Evolutionary conservation across 2,888 invertebrate species (phyloP), one percentile per base, ranked within the genome.

Genomic region (Dasypolia templi): DNA sequence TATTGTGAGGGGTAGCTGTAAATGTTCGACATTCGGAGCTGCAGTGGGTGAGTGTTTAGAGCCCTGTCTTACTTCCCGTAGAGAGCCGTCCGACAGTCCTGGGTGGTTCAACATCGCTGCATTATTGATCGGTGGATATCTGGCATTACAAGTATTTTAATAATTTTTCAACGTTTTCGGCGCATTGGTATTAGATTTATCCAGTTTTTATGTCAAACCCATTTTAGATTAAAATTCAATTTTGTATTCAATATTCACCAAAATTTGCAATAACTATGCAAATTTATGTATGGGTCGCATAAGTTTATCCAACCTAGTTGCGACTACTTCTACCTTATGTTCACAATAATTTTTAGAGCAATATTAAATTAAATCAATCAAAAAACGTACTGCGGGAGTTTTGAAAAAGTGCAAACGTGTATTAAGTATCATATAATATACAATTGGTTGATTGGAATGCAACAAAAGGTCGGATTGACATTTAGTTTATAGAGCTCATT

Each of bases 41-140:
- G 93, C 93, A 91, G 92, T 89, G 81, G 90, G 89, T 76, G 82
- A 88, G 83, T 75, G 81, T 85, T 35, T 88, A 88, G 85, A 84
- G 74, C 80, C 81, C 84, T 83, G 71, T 84, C 81, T 82, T 65
- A 83, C 84, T 84, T 81, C 75, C 82, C 44, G 68, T 80, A 77
- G 88, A 82, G 75, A 87, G 89, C 87, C 90, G 90, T 86, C 89
- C 84, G 82, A 79, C 67, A 64, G 35, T 62, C 42, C 59, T 59
- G 53, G 5, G 14, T 9, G 17, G 49, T 39, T 61, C 29, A 56
- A 32, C 46, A 32, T 46, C 32, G 56, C 61, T 65, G 39, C 44
- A 44, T 76, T 59, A 67, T 59, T 59, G 46, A 35, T 66, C 46
- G 61, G 26, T 44, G 7, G 35, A 26, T 61, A 46, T 46, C 51